Conservation (phyloP, 2,113 vertebrate genomes). For the Menidia beryllina region DNA sequence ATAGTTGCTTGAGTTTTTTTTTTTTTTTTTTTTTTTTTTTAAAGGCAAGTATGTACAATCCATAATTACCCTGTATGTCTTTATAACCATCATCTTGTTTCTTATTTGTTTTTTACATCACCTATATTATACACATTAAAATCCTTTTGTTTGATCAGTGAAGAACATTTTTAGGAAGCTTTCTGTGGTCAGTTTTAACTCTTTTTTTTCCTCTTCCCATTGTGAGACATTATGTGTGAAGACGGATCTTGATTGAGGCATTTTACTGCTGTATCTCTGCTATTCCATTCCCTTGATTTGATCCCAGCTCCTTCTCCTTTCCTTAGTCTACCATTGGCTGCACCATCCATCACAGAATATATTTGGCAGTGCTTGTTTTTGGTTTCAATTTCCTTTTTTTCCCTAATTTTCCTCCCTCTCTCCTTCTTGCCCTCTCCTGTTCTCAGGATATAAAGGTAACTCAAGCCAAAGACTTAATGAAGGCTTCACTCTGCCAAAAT, state of each 20-base stretch:
- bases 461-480: slow-evolving; percentile 90
- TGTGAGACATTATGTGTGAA: slow-evolving; percentile 28
- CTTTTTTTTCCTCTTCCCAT: too few species aligned
- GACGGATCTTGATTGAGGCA: slow-evolving; percentile 2
- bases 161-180: too few species aligned
- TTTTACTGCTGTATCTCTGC: slow-evolving; percentile 20
- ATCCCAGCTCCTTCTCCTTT: slow-evolving; percentile 44
- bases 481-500: slow-evolving; percentile 87
- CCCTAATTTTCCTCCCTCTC: slow-evolving; percentile 93
- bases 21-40: too few species aligned
- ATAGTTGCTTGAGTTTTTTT: too few species aligned
- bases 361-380: slow-evolving; percentile 73
- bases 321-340: slow-evolving; percentile 75
- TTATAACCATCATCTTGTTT: too few species aligned
- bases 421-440: slow-evolving; percentile 85
- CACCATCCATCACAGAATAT: slow-evolving; percentile 64
- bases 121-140: too few species aligned
- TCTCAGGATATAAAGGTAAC: slow-evolving; percentile 89
- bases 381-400: slow-evolving; percentile 82
- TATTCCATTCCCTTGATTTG: slow-evolving; percentile 26
- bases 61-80: too few species aligned
- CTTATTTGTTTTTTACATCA: too few species aligned
- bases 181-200: too few species aligned
- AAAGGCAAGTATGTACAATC: too few species aligned
- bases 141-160: not conserved